Evolutionary conservation across 2,888 invertebrate genomes (phyloP), one percentile per base, ranked within the genome.

Genomic region (Octodonta nipae): DNA sequence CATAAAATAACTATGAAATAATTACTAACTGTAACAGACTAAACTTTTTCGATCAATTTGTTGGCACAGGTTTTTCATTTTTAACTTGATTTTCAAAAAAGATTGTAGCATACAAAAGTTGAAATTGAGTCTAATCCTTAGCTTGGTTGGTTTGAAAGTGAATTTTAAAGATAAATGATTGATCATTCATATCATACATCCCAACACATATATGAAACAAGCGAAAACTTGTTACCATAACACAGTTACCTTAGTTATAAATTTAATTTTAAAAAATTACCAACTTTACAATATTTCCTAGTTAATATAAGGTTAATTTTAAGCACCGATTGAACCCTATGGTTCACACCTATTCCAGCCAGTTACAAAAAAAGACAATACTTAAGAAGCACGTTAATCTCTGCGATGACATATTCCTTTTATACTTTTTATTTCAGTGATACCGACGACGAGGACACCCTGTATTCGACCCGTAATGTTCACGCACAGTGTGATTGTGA

Each of bases 391-490:
- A n/a, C n/a, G n/a, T n/a, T n/a, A n/a, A n/a, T n/a, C n/a, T n/a
- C n/a, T n/a, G n/a, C n/a, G n/a, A n/a, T n/a, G n/a, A n/a, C n/a
- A n/a, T n/a, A n/a, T n/a, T n/a, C n/a, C n/a, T n/a, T 22, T 10
- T 22, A 30, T 13, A 26, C 16, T 11, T 30, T 44, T 41, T 45
- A 42, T 56, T 56, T 26, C 55, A 56, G 56, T 49, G 31, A 44
- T 51, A 45, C 53, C 52, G 43, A 44, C 50, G 39, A 41, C 48
- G 39, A 34, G 33, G 41, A 30, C 20, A 43, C 50, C 54, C 48
- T 52, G 52, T 34, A 45, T 37, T 40, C 40, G 51, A 56, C 54
- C 58, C 50, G 52, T 49, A 56, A 57, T 57, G 55, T 58, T 55
- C 47, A 50, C 52, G 58, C 56, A 54, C 35, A 29, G 53, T 33